phyloP scores from a whole-genome alignment of 2,113 vertebrate species.

The Mugil cephalus region DNA sequence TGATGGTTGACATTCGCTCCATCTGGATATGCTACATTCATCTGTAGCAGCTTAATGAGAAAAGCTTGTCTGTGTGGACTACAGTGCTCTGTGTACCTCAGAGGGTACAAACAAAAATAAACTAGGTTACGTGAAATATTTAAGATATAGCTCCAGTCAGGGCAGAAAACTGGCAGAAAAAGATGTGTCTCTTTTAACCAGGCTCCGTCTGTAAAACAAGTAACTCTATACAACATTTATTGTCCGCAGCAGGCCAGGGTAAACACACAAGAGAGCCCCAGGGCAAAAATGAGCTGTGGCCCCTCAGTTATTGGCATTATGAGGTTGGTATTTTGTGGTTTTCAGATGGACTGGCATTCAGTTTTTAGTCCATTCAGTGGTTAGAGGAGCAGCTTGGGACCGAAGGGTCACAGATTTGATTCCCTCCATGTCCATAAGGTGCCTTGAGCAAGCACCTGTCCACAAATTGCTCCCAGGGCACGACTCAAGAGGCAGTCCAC shows the following conservation, averaged over 20 bases:
- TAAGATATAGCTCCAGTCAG: not conserved
- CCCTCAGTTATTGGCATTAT: too few species aligned
- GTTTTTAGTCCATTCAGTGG: too few species aligned
- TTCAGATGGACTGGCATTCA: too few species aligned
- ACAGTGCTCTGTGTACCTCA: not conserved
- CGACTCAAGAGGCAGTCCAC: too few species aligned
- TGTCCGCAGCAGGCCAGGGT: not conserved
- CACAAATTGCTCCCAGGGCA: too few species aligned
- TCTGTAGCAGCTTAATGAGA: not conserved
- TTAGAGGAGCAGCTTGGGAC: too few species aligned
- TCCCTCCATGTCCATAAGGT: too few species aligned
- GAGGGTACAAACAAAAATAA: slow-evolving; percentile 11
- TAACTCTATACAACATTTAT: not conserved
- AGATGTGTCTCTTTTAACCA: not conserved
- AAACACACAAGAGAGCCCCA: too few species aligned
- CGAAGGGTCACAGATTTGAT: too few species aligned
- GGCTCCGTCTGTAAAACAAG: not conserved
- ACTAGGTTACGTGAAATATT: slow-evolving; percentile 37
- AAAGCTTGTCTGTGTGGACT: not conserved
- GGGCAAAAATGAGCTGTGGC: too few species aligned
- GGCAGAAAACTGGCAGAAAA: not conserved
- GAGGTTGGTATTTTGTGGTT: too few species aligned
- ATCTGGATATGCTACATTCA: not conserved
- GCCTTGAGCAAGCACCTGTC: too few species aligned
- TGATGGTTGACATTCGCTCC: not conserved